These are phyloP conservation scores for Macrotis lagotis DNA, from an alignment of 2,113 vertebrate genomes.

Conservation along the genomic window DNA sequence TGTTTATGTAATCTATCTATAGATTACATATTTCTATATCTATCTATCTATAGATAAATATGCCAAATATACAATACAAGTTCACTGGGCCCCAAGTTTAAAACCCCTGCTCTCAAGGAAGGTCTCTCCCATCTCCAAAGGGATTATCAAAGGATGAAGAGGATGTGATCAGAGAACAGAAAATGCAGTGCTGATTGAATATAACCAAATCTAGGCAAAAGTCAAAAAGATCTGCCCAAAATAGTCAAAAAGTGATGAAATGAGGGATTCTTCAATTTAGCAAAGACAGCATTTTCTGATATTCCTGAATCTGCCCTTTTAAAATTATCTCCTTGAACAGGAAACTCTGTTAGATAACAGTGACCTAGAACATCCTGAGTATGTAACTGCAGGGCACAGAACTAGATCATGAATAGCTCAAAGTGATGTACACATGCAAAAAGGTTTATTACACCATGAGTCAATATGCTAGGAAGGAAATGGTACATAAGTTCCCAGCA, in stretches of 20 bases:
- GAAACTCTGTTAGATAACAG: not conserved
- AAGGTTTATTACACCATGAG: not conserved
- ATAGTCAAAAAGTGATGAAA: not conserved
- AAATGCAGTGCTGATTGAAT: not conserved
- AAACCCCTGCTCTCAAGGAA: not conserved
- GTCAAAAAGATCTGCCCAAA: not conserved
- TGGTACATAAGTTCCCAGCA: not conserved
- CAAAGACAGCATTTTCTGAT: not conserved
- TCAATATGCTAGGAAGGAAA: not conserved
- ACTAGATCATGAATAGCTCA: not conserved
- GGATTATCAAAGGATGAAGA: not conserved
- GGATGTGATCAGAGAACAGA: not conserved
- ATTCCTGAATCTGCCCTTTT: not conserved
- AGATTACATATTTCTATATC: not conserved
- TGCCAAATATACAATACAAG: not conserved
- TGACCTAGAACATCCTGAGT: not conserved
- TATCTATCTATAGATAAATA: conserved; percentile 4
- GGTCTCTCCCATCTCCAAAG: not conserved
- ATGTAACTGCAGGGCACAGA: not conserved
- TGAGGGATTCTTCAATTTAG: not conserved
- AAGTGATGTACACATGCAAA: not conserved
- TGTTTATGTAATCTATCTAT: not conserved
- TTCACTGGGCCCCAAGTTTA: not conserved
- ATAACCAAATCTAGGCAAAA: not conserved
- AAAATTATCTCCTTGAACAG: not conserved